These are phyloP conservation scores for Lipophrys pholis DNA, from an alignment of 2,113 vertebrate species.

Conservation along the genomic window DNA sequence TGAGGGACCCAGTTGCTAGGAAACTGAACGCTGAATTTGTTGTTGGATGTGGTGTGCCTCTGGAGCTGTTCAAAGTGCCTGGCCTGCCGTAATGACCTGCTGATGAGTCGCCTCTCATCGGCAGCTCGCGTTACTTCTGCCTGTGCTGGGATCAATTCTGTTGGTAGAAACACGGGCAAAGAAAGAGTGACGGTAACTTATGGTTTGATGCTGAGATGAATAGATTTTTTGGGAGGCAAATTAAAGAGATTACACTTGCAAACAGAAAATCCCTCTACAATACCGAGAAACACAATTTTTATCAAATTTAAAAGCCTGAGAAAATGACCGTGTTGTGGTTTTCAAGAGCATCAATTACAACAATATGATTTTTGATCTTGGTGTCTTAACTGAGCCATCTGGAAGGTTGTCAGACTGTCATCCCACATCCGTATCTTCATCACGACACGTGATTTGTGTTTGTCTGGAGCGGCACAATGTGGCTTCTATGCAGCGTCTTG, in stretches of 20 bases:
- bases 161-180: slow-evolving; percentile 19
- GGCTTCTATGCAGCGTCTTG: slow-evolving; percentile 11
- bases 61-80: slow-evolving; percentile 63
- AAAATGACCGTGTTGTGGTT: slow-evolving; percentile 3
- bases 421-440: slow-evolving; percentile 1
- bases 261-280: too few relatives aligned
- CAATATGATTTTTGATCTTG: slow-evolving; percentile 13
- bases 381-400: slow-evolving; percentile 28
- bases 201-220: slow-evolving; percentile 13
- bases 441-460: not conserved
- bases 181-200: slow-evolving; percentile 1
- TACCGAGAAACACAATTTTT: not conserved
- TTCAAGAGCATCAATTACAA: not conserved
- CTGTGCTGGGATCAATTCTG: slow-evolving; percentile 14
- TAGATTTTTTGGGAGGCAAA: not conserved
- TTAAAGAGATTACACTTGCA: not conserved
- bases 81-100: slow-evolving; percentile 53
- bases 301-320: slow-evolving; percentile 1
- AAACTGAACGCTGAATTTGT: slow-evolving; percentile 68
- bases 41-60: slow-evolving; percentile 42
- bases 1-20: slow-evolving; percentile 76
- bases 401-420: slow-evolving; percentile 8
- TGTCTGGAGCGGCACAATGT: slow-evolving; percentile 9
- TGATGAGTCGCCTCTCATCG: slow-evolving; percentile 66
- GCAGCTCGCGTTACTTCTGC: slow-evolving; percentile 7